Evolutionary conservation across 2,797 vertebrate species (phyloP).

Genomic region (Peromyscus melanophrys): DNA sequence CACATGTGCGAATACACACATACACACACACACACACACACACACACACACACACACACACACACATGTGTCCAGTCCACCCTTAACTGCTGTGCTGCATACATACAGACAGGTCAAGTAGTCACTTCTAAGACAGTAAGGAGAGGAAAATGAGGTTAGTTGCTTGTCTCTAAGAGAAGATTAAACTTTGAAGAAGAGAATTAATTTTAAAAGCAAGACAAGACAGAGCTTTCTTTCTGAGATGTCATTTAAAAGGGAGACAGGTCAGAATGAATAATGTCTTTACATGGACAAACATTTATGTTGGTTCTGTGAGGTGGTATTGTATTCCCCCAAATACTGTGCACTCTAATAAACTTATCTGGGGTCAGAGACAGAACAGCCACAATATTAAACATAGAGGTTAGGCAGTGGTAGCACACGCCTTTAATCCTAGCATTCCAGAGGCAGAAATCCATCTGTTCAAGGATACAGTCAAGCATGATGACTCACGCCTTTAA

Average conservation of each 20-base stretch:
- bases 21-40: not conserved
- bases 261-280: not conserved
- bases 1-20: not conserved
- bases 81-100: not conserved
- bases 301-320: not conserved
- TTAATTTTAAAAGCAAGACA: conserved; percentile 60
- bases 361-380: too few relatives aligned
- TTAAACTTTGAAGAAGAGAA: conserved; percentile 52
- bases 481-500: too few relatives aligned
- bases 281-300: not conserved
- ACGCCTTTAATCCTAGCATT: too few relatives aligned
- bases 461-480: too few relatives aligned
- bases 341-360: too few relatives aligned
- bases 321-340: too few relatives aligned
- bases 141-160: not conserved
- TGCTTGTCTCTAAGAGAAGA: conserved; percentile 35
- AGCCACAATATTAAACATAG: too few relatives aligned
- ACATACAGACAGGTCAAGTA: not conserved
- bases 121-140: conserved; percentile 14
- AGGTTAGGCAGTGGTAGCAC: too few relatives aligned
- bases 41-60: not conserved
- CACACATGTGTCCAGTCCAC: not conserved
- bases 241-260: conserved; percentile 15
- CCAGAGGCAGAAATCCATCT: too few relatives aligned
- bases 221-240: conserved; percentile 41